Evolutionary conservation across 2,113 vertebrate genomes (phyloP).

Genomic region (Zapornia atra): DNA sequence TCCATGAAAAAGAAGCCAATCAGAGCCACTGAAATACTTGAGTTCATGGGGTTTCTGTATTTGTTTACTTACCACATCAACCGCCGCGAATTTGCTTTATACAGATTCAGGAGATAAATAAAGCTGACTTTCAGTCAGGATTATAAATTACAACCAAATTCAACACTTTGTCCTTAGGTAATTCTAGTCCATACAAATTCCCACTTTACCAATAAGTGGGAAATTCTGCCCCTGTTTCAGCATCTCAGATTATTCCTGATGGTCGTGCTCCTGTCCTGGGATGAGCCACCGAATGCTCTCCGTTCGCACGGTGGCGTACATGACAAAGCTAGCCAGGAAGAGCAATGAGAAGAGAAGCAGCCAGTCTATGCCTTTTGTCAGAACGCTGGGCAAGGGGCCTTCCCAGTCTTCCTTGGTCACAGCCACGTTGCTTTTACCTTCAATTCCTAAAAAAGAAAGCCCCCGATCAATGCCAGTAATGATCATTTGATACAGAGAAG

Average conservation of each 20-base stretch:
- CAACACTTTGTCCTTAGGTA: background rate
- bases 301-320: slow-evolving; percentile 89
- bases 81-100: background rate
- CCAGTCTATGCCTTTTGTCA: slow-evolving; percentile 91
- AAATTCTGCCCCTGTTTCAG: background rate
- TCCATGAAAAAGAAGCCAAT: background rate
- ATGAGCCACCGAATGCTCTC: slow-evolving; percentile 95
- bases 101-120: slow-evolving; percentile 6
- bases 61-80: slow-evolving; percentile 5
- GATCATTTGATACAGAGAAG: background rate
- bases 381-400: slow-evolving; percentile 86
- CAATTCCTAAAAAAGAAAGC: slow-evolving; percentile 83
- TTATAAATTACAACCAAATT: background rate
- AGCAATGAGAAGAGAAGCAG: slow-evolving; percentile 92
- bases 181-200: background rate
- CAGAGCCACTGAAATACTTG: slow-evolving; percentile 11
- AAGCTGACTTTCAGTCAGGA: slow-evolving; percentile 15
- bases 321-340: slow-evolving; percentile 87
- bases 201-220: background rate
- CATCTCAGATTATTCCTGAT: slow-evolving; percentile 81
- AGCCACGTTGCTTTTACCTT: slow-evolving; percentile 77
- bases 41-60: background rate
- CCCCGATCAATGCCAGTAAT: background rate
- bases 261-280: slow-evolving; percentile 94
- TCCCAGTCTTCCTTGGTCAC: slow-evolving; percentile 82